These are phyloP conservation scores for Bimastos eiseni DNA, from an alignment of 2,888 invertebrate species.

Conservation along the genomic window DNA sequence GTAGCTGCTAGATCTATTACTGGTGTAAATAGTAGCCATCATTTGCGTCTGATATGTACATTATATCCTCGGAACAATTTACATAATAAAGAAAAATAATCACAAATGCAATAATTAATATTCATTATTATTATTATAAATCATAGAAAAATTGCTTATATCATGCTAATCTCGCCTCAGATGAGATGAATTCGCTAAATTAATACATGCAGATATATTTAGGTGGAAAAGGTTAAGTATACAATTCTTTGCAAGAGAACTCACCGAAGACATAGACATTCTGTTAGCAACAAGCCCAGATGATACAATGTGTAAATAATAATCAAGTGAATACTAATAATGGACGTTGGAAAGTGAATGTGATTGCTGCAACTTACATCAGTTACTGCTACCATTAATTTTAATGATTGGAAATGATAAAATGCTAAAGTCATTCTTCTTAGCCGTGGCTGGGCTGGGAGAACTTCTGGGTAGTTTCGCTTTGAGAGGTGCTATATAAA, in stretches of 20 bases:
- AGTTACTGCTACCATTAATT: too few species aligned
- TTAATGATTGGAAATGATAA: not conserved
- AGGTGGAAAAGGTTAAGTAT: not conserved
- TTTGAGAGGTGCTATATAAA: too few species aligned
- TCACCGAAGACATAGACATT: too few species aligned
- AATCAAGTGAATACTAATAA: too few species aligned
- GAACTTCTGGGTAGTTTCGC: too few species aligned
- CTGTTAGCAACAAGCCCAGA: too few species aligned
- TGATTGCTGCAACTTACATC: not conserved
- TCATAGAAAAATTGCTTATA: not conserved
- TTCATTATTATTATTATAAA: not conserved
- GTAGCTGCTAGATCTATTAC: not conserved
- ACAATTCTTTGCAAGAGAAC: too few species aligned
- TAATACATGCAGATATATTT: not conserved
- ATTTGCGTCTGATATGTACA: not conserved
- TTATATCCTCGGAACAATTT: not conserved
- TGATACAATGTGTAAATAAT: too few species aligned
- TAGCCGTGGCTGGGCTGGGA: too few species aligned
- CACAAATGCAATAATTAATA: not conserved
- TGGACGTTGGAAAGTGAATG: too few species aligned
- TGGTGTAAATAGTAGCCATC: not conserved
- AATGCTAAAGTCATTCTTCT: too few species aligned
- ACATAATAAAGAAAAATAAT: not conserved
- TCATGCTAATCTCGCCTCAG: not conserved
- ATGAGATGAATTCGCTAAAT: not conserved